Evolutionary conservation across 1,140 invertebrate species (phyloP).

Genomic region (Monochamus saltuarius): DNA sequence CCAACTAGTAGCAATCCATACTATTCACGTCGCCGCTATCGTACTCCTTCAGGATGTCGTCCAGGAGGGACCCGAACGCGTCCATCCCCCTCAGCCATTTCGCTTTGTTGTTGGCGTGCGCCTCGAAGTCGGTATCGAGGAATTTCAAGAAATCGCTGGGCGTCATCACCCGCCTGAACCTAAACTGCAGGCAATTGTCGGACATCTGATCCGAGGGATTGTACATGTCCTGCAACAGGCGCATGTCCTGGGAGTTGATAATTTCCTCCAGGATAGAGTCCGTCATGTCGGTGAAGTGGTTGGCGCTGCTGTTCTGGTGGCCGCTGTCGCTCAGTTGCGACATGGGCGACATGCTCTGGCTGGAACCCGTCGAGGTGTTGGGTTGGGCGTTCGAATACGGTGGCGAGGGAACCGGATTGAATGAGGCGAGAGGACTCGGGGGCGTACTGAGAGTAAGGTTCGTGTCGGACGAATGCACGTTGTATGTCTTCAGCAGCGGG

Average conservation of each 20-base stretch:
- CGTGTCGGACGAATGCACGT: slow-evolving; percentile 45
- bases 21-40: slow-evolving; percentile 54
- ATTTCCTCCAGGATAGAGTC: slow-evolving; percentile 54
- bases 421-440: slow-evolving; percentile 9
- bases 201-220: slow-evolving; percentile 51
- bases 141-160: slow-evolving; percentile 60
- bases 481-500: slow-evolving; percentile 60
- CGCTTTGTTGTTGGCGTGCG: slow-evolving; percentile 57
- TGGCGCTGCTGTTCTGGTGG: background rate
- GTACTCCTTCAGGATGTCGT: slow-evolving; percentile 65
- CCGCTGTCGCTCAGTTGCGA: slow-evolving; percentile 16
- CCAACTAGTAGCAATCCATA: slow-evolving; percentile 65
- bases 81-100: slow-evolving; percentile 61
- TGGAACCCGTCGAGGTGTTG: background rate
- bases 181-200: slow-evolving; percentile 35
- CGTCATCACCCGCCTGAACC: slow-evolving; percentile 51
- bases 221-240: slow-evolving; percentile 60
- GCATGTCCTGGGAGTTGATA: slow-evolving; percentile 58
- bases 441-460: background rate
- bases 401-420: background rate
- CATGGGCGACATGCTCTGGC: background rate
- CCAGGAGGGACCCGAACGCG: slow-evolving; percentile 62
- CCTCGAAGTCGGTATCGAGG: slow-evolving; percentile 57
- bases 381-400: background rate
- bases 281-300: background rate